Evolutionary conservation across 1,140 invertebrate genomes (phyloP), one percentile per base, ranked within the genome.

Genomic region (Heterodera carotae): DNA sequence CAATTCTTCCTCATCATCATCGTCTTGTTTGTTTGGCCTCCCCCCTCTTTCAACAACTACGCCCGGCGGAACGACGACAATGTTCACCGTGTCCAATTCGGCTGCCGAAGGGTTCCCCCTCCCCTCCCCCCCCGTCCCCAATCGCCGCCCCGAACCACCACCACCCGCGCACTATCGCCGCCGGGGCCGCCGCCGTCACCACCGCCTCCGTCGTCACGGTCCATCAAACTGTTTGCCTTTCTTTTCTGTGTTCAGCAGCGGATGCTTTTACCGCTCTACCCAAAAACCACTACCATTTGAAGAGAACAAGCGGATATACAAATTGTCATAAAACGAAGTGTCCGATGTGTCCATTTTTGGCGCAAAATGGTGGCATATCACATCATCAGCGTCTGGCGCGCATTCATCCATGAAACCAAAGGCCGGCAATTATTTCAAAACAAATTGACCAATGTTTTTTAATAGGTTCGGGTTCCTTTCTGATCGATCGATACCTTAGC

Each of bases 181-280:
- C n/a, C n/a, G n/a, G n/a, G n/a, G 15, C 48, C 48, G 48, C 4
- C 48, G 48, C 48, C 48, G 18, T 56, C 22, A n/a, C n/a, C n/a
- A n/a, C 39, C 39, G 39, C 12, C 39, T 56, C 48, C 15, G 48
- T 56, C 48, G 48, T 56, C 48, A 56, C 48, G 48, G 48, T 56
- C 48, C 48, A 56, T 56, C 48, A 56, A 56, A 56, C 48, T 56
- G 48, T 56, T 56, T 56, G 48, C 48, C 18, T 56, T 56, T 56
- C 48, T 43, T 6, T 12, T 43, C 12, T 43, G 12, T 43, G 39
- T 43, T 43, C 39, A 43, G 12, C 39, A 43, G 39, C 39, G 12
- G 12, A 43, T 8, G 12, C 39, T 39, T 12, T 8, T 43, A 43
- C 6, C 39, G 12, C 39, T 8, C 18, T 56, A n/a, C 48, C 22